phyloP scores from a whole-genome alignment of 2,888 invertebrate species.

The Yponomeuta cagnagella region DNA sequence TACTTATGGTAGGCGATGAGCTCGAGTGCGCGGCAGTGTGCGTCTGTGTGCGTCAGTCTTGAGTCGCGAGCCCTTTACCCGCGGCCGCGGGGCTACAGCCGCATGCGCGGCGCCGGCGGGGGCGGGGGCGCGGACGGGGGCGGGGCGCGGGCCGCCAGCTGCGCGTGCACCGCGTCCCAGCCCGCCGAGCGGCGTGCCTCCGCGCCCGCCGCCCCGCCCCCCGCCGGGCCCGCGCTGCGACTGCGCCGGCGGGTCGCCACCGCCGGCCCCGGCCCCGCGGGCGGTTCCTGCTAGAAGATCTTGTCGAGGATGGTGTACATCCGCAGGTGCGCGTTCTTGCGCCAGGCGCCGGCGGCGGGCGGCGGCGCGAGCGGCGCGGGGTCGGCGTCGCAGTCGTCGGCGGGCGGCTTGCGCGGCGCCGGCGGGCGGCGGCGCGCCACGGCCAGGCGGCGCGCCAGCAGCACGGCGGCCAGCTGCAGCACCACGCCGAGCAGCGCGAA shows the following conservation, averaged over 20 bases:
- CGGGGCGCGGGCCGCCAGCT: slow-evolving; percentile 17
- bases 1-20: no score
- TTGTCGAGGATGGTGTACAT: slow-evolving; percentile 72
- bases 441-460: slow-evolving; percentile 50
- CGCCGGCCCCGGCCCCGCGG: slow-evolving; percentile 18
- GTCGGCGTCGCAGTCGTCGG: slow-evolving; percentile 35
- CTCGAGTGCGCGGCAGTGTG: slow-evolving; percentile 33
- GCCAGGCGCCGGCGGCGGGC: slow-evolving; percentile 49
- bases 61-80: background rate
- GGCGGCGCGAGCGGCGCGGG: slow-evolving; percentile 25
- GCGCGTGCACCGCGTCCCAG: slow-evolving; percentile 16
- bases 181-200: background rate
- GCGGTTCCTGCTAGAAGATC: slow-evolving; percentile 63
- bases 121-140: slow-evolving; percentile 6
- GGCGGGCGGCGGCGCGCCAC: slow-evolving; percentile 21
- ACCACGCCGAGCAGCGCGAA: slow-evolving; percentile 51
- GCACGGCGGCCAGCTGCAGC: slow-evolving; percentile 60
- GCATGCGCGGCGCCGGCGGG: background rate
- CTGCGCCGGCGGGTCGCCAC: slow-evolving; percentile 9
- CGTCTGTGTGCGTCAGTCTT: slow-evolving; percentile 27
- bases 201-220: background rate
- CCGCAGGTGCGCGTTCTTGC: slow-evolving; percentile 63
- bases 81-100: slow-evolving; percentile 23
- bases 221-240: no score
- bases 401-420: slow-evolving; percentile 18